A percentile compares a stretch with the other conserved stretches of the same genome.
Evolutionary conservation across 2,797 vertebrate species (phyloP).

Genomic region (Xenentodon cancila): DNA sequence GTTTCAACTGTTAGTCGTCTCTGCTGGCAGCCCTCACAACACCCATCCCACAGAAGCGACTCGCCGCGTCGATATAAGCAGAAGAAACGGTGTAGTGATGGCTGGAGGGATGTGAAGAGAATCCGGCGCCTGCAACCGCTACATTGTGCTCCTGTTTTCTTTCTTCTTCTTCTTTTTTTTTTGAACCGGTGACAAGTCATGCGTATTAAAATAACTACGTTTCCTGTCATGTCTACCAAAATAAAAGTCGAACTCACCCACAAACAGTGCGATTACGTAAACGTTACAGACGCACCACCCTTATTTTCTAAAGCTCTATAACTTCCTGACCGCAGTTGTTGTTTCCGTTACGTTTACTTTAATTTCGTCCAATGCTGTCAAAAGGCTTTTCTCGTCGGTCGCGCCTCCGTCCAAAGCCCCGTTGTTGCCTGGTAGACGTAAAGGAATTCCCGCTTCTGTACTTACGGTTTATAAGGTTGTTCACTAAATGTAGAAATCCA

Average conservation of each 20-base stretch:
- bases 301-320: slow-evolving; percentile 6
- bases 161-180: background rate
- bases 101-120: slow-evolving; percentile 31
- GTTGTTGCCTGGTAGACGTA: slow-evolving; percentile 47
- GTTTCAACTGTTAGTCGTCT: slow-evolving; percentile 52
- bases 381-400: slow-evolving; percentile 44
- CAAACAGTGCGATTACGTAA: background rate
- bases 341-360: slow-evolving; percentile 1
- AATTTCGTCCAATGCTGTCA: slow-evolving; percentile 1
- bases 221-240: slow-evolving; percentile 44
- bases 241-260: slow-evolving; percentile 23
- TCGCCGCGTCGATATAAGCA: slow-evolving; percentile 27
- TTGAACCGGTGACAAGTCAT: fast-evolving
- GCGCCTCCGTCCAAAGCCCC: slow-evolving; percentile 46
- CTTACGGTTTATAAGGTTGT: no score
- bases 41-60: slow-evolving; percentile 60
- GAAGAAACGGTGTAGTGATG: slow-evolving; percentile 7
- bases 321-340: background rate
- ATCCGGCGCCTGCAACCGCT: slow-evolving; percentile 62
- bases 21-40: slow-evolving; percentile 23
- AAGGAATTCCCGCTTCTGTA: slow-evolving; percentile 6
- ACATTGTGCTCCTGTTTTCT: slow-evolving; percentile 58
- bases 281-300: no score
- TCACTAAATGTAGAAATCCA: no score
- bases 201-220: fast-evolving